Conservation (phyloP, 2,113 vertebrate species). For the Malurus melanocephalus region DNA sequence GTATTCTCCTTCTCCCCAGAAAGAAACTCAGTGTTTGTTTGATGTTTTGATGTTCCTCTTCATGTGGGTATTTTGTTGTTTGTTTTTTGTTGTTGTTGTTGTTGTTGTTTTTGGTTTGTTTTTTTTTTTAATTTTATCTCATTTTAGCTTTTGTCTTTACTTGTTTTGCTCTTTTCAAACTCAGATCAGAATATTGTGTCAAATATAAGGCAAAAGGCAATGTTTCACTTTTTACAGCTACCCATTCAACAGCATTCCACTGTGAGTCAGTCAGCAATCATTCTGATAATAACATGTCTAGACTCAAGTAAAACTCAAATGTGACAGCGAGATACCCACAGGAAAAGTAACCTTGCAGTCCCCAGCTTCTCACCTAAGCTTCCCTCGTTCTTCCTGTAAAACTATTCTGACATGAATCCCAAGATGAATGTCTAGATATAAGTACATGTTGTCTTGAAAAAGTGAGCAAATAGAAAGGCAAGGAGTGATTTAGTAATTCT, state of each 20-base stretch:
- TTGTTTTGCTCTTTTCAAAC: neutral
- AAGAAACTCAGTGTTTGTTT: neutral
- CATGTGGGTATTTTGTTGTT: fast-evolving
- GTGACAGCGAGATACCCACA: neutral
- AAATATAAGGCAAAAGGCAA: neutral
- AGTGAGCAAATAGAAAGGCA: slow-evolving; percentile 11
- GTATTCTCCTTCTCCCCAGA: neutral
- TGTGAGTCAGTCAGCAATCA: neutral
- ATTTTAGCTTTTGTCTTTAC: neutral
- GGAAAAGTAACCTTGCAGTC: slow-evolving; percentile 10
- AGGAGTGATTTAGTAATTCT: slow-evolving; percentile 7
- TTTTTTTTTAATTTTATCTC: no score
- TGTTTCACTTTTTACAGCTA: neutral
- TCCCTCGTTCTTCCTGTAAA: neutral
- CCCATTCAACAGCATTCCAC: neutral
- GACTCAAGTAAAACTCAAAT: neutral
- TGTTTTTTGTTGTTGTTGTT: no score
- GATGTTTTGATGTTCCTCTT: fast-evolving
- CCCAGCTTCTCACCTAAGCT: neutral
- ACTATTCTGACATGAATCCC: slow-evolving; percentile 1
- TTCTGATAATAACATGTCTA: neutral
- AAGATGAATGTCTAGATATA: slow-evolving; percentile 24
- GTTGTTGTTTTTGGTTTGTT: no score
- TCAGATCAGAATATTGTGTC: neutral
- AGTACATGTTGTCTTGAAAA: slow-evolving; percentile 14